Percentiles rank a stretch among this genome's conserved stretches.
phyloP scores from a whole-genome alignment of 1,140 invertebrate species.

The Wiebesia pumilae region DNA sequence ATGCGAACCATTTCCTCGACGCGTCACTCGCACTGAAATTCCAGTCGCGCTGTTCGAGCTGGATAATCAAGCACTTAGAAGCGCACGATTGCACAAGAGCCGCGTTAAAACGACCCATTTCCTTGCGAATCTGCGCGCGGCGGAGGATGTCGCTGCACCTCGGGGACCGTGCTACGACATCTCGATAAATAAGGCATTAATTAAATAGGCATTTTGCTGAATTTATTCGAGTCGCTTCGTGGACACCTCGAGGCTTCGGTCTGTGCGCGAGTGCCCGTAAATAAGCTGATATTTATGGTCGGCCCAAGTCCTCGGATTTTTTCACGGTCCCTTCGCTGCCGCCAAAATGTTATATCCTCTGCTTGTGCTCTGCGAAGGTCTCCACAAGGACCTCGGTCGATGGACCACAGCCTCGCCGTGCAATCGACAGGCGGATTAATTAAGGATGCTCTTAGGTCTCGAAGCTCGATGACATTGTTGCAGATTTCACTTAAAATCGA shows the following conservation, averaged over 20 bases:
- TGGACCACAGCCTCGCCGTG: no score
- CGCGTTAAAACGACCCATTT: constrained; percentile 2
- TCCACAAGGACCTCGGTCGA: no score
- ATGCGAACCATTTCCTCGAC: background rate
- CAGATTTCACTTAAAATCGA: no score
- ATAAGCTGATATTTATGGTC: constrained; percentile 73
- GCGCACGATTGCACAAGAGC: background rate
- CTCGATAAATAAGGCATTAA: constrained; percentile 75
- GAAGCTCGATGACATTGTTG: no score
- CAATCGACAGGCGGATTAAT: no score
- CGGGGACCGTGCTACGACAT: constrained; percentile 53
- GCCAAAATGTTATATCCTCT: no score
- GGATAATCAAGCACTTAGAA: constrained; percentile 16
- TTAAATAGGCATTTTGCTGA: constrained; percentile 72
- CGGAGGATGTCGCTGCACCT: background rate
- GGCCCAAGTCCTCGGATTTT: constrained; percentile 22
- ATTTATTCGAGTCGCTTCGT: constrained; percentile 67
- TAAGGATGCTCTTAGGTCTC: no score
- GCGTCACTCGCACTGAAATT: background rate
- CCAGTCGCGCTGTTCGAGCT: constrained; percentile 5
- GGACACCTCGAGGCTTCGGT: constrained; percentile 57
- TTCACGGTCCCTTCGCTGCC: background rate
- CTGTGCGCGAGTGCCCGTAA: constrained; percentile 59
- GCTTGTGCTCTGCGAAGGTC: background rate
- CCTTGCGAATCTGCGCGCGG: background rate